These are phyloP conservation scores for Megalurothrips usitatus DNA, from an alignment of 2,888 invertebrate species.

Conservation along the genomic window DNA sequence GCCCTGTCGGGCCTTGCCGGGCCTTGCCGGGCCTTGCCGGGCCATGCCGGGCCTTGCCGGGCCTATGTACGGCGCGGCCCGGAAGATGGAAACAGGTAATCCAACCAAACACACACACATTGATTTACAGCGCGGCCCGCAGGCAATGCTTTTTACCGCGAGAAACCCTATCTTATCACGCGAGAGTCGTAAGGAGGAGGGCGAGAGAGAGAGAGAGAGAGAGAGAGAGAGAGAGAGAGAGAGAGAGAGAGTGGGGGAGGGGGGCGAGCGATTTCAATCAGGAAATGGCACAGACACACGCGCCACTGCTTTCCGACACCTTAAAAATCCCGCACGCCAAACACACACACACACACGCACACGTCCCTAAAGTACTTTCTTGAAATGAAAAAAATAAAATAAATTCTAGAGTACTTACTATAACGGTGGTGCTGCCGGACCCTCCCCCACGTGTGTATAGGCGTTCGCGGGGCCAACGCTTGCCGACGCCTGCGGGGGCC, in stretches of 20 bases:
- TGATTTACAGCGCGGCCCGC: background rate
- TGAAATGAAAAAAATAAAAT: no score
- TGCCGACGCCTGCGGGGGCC: no score
- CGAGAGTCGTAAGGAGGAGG: background rate
- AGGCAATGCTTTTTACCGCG: background rate
- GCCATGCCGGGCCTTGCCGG: background rate
- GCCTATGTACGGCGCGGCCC: background rate
- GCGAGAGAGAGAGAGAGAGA: no score
- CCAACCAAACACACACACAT: background rate
- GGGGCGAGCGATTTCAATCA: background rate
- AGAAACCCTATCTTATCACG: conserved; percentile 18
- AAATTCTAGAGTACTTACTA: no score
- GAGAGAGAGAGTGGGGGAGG: background rate
- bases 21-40: background rate
- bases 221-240: background rate
- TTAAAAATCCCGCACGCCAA: no score
- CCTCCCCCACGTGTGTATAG: no score
- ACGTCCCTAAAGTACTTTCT: no score
- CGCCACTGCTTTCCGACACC: no score
- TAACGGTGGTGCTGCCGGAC: no score
- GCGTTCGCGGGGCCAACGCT: no score
- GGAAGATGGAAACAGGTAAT: no score
- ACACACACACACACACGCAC: no score
- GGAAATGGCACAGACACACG: background rate
- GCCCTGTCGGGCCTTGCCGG: background rate